Base-by-base conservation (phyloP, 2,888 invertebrate species). In the Eupithecia exiguata region DNA sequence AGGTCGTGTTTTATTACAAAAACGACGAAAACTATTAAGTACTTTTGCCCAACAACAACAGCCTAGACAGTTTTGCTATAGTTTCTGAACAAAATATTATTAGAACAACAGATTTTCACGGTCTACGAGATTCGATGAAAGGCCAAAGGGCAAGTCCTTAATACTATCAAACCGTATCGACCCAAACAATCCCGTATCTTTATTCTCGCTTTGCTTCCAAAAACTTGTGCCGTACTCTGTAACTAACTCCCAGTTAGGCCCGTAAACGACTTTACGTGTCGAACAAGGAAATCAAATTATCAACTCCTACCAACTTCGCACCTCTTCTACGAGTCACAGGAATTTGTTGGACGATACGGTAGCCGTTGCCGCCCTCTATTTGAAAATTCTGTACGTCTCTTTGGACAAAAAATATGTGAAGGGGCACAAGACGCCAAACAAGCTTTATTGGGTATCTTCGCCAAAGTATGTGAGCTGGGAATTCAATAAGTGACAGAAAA, bases 261-360 rank as follows among this genome's bases (percentile, higher is more conserved):
- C 88, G 88, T 92, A 92, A 93, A 93, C 92, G 92, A 92, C 89
- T 92, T 92, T 92, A 92, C 92, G 92, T 93, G 92, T 93, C 89
- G 90, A 91, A 93, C 91, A 90, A 88, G 90, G 89, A 91, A 94
- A 94, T 93, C 91, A 92, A 94, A 94, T 94, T 93, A 93, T 91
- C 91, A 91, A 92, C 92, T 92, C 90, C 87, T 83, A 88, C 89
- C 83, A 92, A 91, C 90, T 92, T 93, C 84, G 86, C 90, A 92
- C 92, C 92, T 92, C 90, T 89, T 88, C 85, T 84, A 87, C 86
- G 87, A 88, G 88, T 89, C 88, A 87, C 87, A 71, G 88, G 89
- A 91, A 92, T 90, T 89, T 86, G 87, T 88, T 84, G 85, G 84
- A 86, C 85, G 81, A 87, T 88, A 88, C 87, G 82, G 80, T 83